Evolutionary conservation across 2,888 invertebrate genomes (phyloP), one percentile per base, ranked within the genome.

Genomic region (Polydrusus tereticollis): DNA sequence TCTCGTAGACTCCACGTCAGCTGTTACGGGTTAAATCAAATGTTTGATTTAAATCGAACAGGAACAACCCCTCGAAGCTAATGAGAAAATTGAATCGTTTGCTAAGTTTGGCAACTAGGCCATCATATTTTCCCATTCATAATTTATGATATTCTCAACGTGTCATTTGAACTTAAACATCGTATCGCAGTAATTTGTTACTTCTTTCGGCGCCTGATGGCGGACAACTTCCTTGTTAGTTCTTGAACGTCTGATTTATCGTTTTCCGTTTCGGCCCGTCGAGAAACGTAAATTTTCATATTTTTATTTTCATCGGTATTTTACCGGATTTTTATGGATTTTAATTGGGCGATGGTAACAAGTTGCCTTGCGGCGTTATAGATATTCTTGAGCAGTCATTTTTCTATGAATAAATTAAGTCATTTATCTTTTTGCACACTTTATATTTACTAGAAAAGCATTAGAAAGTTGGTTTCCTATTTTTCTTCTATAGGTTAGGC

Each of bases 241-340:
- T 69, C 68, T 62, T 59, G 62, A 59, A 52, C 55, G 52, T 16
- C 50, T 71, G 71, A 71, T 71, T 71, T 71, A 71, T 71, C 43
- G 69, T 26, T 59, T 43, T 50, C 43, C 60, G 59, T 69, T 63
- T 52, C 60, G 43, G 45, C 29, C 65, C 65, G 71, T 41, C 66
- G 59, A 71, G 69, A 68, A 68, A 68, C 68, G 68, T 68, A 60
- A 71, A 71, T 71, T 71, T 71, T 66, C 71, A 65, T 71, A 71
- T 65, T 59, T 71, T 60, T 59, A 66, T 71, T 71, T 63, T 6
- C n/a, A n/a, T n/a, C 18, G 20, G 38, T 36, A n/a, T 66, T 58
- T 38, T 29, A 29, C 36, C 20, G 43, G 41, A 65, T 71, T 71
- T 71, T 71, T 69, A 69, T 43, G 38, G 29, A 55, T 69, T 69